Percentiles rank a stretch among this genome's conserved stretches.
Evolutionary conservation across 2,888 invertebrate species (phyloP).

Genomic region (Metalampra italica): DNA sequence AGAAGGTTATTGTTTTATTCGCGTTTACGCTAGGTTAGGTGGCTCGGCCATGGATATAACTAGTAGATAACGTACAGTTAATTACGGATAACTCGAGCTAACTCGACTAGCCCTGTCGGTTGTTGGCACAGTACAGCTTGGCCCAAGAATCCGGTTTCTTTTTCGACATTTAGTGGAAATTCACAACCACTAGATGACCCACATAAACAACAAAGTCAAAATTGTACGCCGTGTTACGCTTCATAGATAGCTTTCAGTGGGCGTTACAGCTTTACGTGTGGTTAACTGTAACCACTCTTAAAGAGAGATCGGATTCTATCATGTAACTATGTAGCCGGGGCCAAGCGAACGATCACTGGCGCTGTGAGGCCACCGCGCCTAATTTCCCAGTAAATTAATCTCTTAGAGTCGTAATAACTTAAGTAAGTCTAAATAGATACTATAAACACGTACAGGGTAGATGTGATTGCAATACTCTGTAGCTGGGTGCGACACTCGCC

Average conservation of each 20-base stretch:
- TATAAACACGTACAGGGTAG: conserved; percentile 77
- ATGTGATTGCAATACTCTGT: conserved; percentile 72
- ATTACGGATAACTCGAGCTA: conserved; percentile 31
- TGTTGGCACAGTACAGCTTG: conserved; percentile 32
- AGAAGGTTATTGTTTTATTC: conserved; percentile 67
- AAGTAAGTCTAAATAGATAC: conserved; percentile 68
- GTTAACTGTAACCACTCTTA: too few species aligned
- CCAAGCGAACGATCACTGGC: conserved; percentile 37
- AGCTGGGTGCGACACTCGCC: conserved; percentile 55
- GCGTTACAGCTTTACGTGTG: too few species aligned
- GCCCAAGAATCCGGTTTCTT: background rate
- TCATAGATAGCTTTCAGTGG: too few species aligned
- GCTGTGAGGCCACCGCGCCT: conserved; percentile 48
- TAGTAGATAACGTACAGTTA: conserved; percentile 52
- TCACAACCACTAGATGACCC: background rate
- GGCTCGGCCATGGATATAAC: conserved; percentile 65
- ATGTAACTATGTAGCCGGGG: background rate
- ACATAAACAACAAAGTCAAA: too few species aligned
- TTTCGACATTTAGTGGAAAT: background rate
- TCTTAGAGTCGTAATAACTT: conserved; percentile 62
- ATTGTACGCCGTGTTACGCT: too few species aligned
- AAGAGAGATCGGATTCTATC: conserved; percentile 2
- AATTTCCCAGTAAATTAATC: conserved; percentile 46
- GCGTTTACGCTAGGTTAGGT: conserved; percentile 74
- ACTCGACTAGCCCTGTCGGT: conserved; percentile 31